Evolutionary conservation across 2,113 vertebrate species (phyloP).

Genomic region (Albula glossodonta): DNA sequence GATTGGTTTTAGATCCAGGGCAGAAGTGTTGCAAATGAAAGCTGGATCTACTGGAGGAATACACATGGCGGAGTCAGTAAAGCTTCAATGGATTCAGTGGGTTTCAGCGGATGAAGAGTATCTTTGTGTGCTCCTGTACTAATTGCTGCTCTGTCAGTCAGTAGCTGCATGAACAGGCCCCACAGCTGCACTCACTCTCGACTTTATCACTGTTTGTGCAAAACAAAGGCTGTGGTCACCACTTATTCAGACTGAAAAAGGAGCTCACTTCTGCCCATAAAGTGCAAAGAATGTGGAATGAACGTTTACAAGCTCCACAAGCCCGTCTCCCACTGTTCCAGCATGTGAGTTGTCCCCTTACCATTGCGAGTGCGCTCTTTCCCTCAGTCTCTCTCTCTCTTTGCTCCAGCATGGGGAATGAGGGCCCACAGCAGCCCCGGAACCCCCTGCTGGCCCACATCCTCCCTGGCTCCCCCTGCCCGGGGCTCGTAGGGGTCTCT

Average conservation of each 20-base stretch:
- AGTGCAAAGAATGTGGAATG: slow-evolving; percentile 6
- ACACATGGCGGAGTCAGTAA: slow-evolving; percentile 8
- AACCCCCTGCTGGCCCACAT: not conserved
- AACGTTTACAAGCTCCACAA: slow-evolving; percentile 21
- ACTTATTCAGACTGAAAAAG: not conserved
- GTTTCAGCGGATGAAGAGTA: not conserved
- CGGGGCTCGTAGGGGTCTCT: not conserved
- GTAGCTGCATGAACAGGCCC: not conserved
- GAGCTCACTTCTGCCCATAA: slow-evolving; percentile 9
- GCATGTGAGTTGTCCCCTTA: not conserved
- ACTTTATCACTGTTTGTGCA: slow-evolving; percentile 22
- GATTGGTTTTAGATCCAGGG: not conserved
- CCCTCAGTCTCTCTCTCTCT: not conserved
- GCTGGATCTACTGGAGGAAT: not conserved
- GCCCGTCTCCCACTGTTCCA: not conserved
- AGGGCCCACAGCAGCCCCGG: not conserved
- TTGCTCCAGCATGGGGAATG: not conserved
- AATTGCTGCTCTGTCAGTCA: slow-evolving; percentile 10
- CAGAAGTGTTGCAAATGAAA: not conserved
- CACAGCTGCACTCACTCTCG: slow-evolving; percentile 20
- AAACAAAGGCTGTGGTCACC: slow-evolving; percentile 11
- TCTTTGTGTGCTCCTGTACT: not conserved
- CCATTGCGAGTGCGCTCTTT: not conserved
- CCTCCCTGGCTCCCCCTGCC: not conserved
- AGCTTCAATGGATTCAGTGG: not conserved